Conservation (phyloP, 92 coral and sea anemone genomes). For the Porites lobata region DNA sequence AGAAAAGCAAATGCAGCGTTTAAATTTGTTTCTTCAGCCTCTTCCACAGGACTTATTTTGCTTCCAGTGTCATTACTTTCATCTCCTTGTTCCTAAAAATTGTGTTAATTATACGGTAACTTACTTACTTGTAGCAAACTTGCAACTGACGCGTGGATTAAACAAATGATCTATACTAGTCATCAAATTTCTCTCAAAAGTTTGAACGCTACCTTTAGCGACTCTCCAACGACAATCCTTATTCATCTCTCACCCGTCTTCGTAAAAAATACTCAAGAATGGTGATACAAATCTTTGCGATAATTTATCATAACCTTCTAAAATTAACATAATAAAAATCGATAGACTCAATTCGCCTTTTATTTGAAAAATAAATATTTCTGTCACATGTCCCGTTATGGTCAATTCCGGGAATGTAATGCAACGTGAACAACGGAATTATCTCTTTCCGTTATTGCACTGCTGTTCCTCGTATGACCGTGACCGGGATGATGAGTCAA, state of each 20-base stretch:
- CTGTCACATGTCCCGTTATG: neutral
- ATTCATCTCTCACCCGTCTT: neutral
- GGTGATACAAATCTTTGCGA: too few relatives aligned
- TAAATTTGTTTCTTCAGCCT: too few relatives aligned
- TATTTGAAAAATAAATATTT: neutral
- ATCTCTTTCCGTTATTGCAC: neutral
- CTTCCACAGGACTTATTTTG: too few relatives aligned
- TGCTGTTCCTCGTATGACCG: too few relatives aligned
- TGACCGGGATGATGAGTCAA: too few relatives aligned
- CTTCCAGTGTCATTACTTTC: too few relatives aligned
- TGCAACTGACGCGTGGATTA: neutral
- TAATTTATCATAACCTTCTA: too few relatives aligned
- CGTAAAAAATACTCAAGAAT: too few relatives aligned
- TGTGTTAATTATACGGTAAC: neutral
- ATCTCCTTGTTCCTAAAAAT: too few relatives aligned
- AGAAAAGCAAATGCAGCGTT: too few relatives aligned
- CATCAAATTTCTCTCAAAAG: conserved; percentile 1
- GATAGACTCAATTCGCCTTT: neutral
- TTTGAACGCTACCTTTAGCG: conserved; percentile 2
- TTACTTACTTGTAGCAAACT: neutral
- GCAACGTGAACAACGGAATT: neutral
- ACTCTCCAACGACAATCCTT: conserved; percentile 11
- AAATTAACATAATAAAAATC: too few relatives aligned
- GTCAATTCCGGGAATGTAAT: neutral
- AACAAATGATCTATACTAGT: conserved; percentile 6